Base-by-base conservation (phyloP, 2,113 vertebrate species). In the Pseudonaja textilis region DNA sequence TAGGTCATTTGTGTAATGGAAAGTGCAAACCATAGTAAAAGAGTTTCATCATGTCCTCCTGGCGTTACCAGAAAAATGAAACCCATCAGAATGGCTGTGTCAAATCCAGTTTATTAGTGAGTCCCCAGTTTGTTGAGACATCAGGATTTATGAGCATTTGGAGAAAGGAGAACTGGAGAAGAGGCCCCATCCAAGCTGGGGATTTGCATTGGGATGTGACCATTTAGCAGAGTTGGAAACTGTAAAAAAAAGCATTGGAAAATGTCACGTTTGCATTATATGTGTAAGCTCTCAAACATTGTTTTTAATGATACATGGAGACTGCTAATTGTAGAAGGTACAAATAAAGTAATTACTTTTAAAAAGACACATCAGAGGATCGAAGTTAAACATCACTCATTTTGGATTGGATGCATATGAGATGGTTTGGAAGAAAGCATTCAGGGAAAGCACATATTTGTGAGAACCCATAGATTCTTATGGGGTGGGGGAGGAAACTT, bases 181-280 rank as follows among this genome's bases (percentile, higher is more conserved):
- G 98, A 98, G 94, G 98, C 97, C 97, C 99, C 98, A 93, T 99
- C 99, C 98, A 99, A 96, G 92, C 97, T 98, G 96, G 98, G 98
- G 95, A 99, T 97, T 52, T 98, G 98, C 96, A 99, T 96, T 55
- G 99, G 98, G 97, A 99, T 98, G 97, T 99, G 99, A 95, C 98
- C 98, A 47, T 99, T 99, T 61, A 99, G 98, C 97, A 99, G 98
- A 96, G 98, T 99, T 95, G 99, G 99, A 96, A 99, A 99, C 99
- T 99, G 98, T 6, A 95, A 96, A 61, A 96, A 45, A 93, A 95
- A 96, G 93, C 94, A 95, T 95, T 97, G 90, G 94, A 93, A 94
- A 42, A 89, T n/a, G 29, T 54, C 47, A 87, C 23, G 16, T 3
- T 55, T 14, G 7, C 47, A 52, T 52, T 87, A 12, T 88, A 22